phyloP scores from a whole-genome alignment of 1,140 invertebrate species.

The Apis mellifera region DNA sequence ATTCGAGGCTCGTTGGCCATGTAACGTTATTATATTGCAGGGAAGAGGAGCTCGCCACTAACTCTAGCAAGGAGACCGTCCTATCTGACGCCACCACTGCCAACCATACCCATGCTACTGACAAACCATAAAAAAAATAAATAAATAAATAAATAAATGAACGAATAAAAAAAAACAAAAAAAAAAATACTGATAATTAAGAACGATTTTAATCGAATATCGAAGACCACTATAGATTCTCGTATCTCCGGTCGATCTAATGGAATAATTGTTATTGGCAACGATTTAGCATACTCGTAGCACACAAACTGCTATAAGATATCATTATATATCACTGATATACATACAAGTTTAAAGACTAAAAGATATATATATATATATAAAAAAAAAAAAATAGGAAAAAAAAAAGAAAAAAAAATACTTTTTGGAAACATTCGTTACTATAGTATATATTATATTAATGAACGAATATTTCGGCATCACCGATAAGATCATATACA shows the following conservation, averaged over 20 bases:
- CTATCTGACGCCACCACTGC: slow-evolving; percentile 78
- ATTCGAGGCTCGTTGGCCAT: slow-evolving; percentile 72
- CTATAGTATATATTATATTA: slow-evolving; percentile 39
- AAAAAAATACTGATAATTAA: slow-evolving; percentile 30
- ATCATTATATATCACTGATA: slow-evolving; percentile 51
- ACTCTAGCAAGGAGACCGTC: slow-evolving; percentile 80
- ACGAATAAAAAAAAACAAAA: background rate
- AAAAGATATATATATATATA: background rate
- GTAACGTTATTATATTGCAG: slow-evolving; percentile 80
- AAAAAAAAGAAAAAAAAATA: slow-evolving; percentile 7
- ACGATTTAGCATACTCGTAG: slow-evolving; percentile 45
- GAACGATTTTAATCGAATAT: slow-evolving; percentile 45
- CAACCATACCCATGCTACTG: slow-evolving; percentile 75
- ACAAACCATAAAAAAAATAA: slow-evolving; percentile 65
- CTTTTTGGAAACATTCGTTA: slow-evolving; percentile 40
- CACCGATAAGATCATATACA: slow-evolving; percentile 58
- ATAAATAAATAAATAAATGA: too few relatives aligned
- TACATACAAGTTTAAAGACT: slow-evolving; percentile 28
- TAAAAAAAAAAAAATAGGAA: background rate
- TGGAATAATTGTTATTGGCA: slow-evolving; percentile 45
- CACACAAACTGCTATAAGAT: slow-evolving; percentile 32
- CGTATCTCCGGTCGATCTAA: slow-evolving; percentile 39
- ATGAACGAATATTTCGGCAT: slow-evolving; percentile 73
- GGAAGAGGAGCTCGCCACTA: slow-evolving; percentile 79
- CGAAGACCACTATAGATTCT: slow-evolving; percentile 38